phyloP scores from a whole-genome alignment of 2,888 invertebrate species.

The Mylabris sibirica region DNA sequence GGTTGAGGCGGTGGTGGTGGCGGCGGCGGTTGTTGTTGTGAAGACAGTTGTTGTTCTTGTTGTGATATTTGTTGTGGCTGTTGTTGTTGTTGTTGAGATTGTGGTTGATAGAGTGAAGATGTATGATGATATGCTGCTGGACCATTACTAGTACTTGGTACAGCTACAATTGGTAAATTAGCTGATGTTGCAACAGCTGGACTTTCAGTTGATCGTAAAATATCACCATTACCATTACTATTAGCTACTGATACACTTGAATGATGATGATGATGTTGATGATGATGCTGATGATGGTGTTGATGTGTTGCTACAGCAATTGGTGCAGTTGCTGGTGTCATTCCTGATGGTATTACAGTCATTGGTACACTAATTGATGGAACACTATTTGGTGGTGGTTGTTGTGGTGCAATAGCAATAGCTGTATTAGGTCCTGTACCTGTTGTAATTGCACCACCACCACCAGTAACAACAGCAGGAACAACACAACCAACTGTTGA shows the following conservation, averaged over 20 bases:
- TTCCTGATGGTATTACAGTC: constrained; percentile 53
- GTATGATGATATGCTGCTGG: constrained; percentile 58
- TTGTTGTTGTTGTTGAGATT: constrained; percentile 10
- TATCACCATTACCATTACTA: constrained; percentile 40
- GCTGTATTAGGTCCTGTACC: constrained; percentile 5
- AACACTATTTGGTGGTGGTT: constrained; percentile 33
- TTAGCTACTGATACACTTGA: constrained; percentile 34
- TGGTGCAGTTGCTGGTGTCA: constrained; percentile 66
- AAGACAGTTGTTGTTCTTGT: constrained; percentile 18
- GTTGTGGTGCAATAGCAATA: constrained; percentile 41
- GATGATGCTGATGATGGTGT: constrained; percentile 39
- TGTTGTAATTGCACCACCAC: background rate
- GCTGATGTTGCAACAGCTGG: constrained; percentile 65
- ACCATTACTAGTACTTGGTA: constrained; percentile 61
- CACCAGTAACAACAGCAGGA: constrained; percentile 28
- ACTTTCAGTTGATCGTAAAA: constrained; percentile 57
- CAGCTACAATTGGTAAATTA: constrained; percentile 62
- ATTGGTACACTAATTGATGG: constrained; percentile 41
- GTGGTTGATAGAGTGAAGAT: constrained; percentile 44
- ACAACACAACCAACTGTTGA: constrained; percentile 30
- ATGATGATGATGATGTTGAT: constrained; percentile 44
- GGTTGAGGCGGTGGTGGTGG: constrained; percentile 59
- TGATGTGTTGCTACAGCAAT: constrained; percentile 50
- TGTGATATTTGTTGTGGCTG: too few species aligned
- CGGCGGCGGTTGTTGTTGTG: constrained; percentile 46